Evolutionary conservation across 2,888 invertebrate species (phyloP).

Genomic region (Synergus itoensis): DNA sequence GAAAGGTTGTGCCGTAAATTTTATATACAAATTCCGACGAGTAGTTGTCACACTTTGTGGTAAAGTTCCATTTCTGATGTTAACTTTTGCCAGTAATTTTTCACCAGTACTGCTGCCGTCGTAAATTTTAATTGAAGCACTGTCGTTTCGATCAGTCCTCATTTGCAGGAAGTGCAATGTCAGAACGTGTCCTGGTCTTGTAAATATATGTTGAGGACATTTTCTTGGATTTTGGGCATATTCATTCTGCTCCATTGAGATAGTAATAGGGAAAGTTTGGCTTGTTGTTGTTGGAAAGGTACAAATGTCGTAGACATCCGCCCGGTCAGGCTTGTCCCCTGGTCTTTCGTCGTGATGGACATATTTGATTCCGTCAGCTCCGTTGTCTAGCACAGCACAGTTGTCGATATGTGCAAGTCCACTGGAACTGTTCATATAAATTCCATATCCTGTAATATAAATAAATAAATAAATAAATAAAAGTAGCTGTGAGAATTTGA

Average conservation of each 20-base stretch:
- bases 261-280: constrained; percentile 92
- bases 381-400: constrained; percentile 90
- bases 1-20: constrained; percentile 86
- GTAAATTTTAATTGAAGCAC: constrained; percentile 87
- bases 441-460: constrained; percentile 86
- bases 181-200: constrained; percentile 87
- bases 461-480: background rate
- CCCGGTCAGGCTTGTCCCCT: constrained; percentile 86
- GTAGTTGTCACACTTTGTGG: constrained; percentile 93
- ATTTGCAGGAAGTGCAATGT: constrained; percentile 93
- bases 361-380: constrained; percentile 94
- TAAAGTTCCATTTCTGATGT: constrained; percentile 90
- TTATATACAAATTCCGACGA: constrained; percentile 88
- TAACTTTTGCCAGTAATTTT: constrained; percentile 85
- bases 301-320: constrained; percentile 91
- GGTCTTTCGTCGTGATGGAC: constrained; percentile 89
- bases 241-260: constrained; percentile 89
- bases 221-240: constrained; percentile 85
- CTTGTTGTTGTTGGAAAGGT: constrained; percentile 89
- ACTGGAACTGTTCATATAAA: constrained; percentile 93
- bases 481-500: background rate
- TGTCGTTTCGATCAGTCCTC: constrained; percentile 86
- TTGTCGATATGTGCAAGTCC: constrained; percentile 89
- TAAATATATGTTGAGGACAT: constrained; percentile 90
- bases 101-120: constrained; percentile 88